Evolutionary conservation across 2,888 invertebrate genomes (phyloP), one percentile per base, ranked within the genome.

Genomic region (Dryobota labecula): DNA sequence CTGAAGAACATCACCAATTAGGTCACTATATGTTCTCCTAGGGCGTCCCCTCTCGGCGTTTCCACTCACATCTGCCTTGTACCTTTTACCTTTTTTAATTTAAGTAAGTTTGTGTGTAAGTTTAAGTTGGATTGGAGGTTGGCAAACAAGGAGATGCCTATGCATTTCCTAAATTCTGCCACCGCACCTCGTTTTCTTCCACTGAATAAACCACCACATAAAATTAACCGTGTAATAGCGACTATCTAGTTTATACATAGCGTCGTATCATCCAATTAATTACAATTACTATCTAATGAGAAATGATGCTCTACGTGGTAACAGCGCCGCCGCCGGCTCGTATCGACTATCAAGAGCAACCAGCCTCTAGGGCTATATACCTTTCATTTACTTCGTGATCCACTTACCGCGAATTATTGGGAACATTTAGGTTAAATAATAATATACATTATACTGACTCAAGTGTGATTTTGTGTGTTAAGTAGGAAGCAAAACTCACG

Each of bases 251-350:
- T 38, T 36, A 70, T 70, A 38, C 43, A 70, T 38, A 24, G 70
- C 43, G 56, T 18, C 54, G 77, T 49, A 41, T 54, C 57, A 54
- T 36, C n/a, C 33, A 57, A 49, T 65, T 74, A 38, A 74, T 80
- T 63, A 63, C 62, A 74, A 67, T 62, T 33, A 75, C n/a, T 43
- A 20, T 6, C 41, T 77, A 77, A 80, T 68, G 77, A 60, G 62
- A 68, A 74, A 63, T 60, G 75, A 80, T 68, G 80, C 2, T 15
- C 1, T 58, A 62, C 80, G 76, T 63, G 62, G n/a, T 51, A 24
- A 61, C 20, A 43, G 68, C 67, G 33, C 15, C 38, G 27, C 63
- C 67, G 33, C 15, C 38, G 27, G 20, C 15, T 51, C 47, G n/a
- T 60, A 33, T 60, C 62, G 30, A 9, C 68, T 24, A 20, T n/a